phyloP scores from a whole-genome alignment of 2,888 invertebrate species.

The Busseola fusca region DNA sequence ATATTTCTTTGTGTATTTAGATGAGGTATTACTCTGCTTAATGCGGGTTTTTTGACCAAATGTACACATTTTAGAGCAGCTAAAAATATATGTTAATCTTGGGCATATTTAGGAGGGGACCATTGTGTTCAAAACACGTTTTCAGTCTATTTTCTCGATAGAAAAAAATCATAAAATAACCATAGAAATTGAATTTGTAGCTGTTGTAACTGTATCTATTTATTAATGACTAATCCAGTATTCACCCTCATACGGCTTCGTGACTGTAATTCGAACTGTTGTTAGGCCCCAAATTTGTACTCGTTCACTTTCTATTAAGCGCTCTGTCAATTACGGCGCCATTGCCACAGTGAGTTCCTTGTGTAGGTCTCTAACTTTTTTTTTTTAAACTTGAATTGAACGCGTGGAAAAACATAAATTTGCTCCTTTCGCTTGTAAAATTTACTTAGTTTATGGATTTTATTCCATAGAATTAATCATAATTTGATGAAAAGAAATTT shows the following conservation, averaged over 20 bases:
- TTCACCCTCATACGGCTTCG: constrained; percentile 28
- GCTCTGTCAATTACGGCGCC: background rate
- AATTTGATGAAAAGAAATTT: too few relatives aligned
- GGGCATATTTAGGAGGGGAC: too few relatives aligned
- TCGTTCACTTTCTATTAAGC: background rate
- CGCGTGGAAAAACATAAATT: background rate
- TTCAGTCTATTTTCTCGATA: too few relatives aligned
- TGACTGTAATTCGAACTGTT: constrained; percentile 22
- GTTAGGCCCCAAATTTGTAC: constrained; percentile 16
- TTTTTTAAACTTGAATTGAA: background rate
- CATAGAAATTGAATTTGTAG: too few relatives aligned
- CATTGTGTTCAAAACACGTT: too few relatives aligned
- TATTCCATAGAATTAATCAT: too few relatives aligned
- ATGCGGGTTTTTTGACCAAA: too few relatives aligned
- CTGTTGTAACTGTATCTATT: too few relatives aligned
- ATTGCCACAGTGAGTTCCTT: background rate
- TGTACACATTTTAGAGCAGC: too few relatives aligned
- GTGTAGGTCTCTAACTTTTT: background rate
- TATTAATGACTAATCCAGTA: constrained; percentile 39
- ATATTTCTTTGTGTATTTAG: background rate
- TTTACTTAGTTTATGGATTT: background rate
- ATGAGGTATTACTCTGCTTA: background rate
- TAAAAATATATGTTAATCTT: too few relatives aligned
- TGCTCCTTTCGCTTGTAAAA: background rate
- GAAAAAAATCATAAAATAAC: too few relatives aligned